Evolutionary conservation across 2,113 vertebrate species (phyloP).

Genomic region (zebrafish (Danio rerio)): DNA sequence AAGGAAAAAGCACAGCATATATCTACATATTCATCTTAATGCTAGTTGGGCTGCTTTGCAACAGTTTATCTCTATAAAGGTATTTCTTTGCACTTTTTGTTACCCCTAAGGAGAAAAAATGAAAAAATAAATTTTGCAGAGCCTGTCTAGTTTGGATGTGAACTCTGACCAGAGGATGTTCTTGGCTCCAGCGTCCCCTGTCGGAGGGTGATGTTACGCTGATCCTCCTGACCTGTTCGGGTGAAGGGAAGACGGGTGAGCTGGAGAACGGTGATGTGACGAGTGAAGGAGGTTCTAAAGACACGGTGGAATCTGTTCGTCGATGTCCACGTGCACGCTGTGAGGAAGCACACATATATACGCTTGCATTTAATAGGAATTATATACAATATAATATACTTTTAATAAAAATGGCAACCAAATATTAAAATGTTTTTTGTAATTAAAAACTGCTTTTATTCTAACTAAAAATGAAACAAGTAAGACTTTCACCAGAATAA

Average conservation of each 20-base stretch:
- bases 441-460: no score
- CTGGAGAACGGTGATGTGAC: conserved; percentile 52
- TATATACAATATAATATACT: no score
- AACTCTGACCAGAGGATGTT: conserved; percentile 68
- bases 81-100: not conserved
- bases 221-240: conserved; percentile 68
- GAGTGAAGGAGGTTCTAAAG: conserved; percentile 66
- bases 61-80: no score
- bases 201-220: conserved; percentile 69
- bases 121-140: no score
- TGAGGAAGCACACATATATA: not conserved
- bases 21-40: no score
- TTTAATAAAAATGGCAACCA: no score
- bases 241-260: conserved; percentile 56
- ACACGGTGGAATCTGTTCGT: conserved; percentile 67
- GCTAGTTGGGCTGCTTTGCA: no score
- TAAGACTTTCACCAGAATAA: no score
- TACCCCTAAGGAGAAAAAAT: no score
- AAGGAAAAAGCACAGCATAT: no score
- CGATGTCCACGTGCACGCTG: conserved; percentile 72
- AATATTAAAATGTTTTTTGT: no score
- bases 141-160: not conserved
- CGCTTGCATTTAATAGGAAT: not conserved
- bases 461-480: no score
- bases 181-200: conserved; percentile 57